Evolutionary conservation across 2,888 invertebrate genomes (phyloP), one percentile per base, ranked within the genome.

Genomic region (Lithophane socia): DNA sequence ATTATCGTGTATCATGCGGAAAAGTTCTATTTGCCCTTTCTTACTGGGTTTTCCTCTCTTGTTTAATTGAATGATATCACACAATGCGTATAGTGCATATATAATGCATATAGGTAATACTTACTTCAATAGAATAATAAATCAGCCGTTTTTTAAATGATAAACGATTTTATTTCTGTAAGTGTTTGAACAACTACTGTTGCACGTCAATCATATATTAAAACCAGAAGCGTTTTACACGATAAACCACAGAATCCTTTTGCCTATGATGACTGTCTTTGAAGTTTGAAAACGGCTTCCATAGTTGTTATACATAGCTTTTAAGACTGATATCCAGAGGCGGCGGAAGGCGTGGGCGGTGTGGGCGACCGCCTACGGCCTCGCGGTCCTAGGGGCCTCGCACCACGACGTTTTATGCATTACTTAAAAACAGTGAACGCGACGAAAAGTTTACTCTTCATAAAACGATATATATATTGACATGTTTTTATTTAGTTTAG

Each of bases 21-120:
- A 65, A 65, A 29, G 29, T 65, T 64, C 10, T 24, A 18, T 16
- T 65, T 83, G 56, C 65, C 47, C 58, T 64, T 83, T 37, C 7
- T 52, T 52, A 24, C 16, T 60, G 58, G 13, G 13, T 64, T 77
- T 77, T 71, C 58, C 58, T 77, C 64, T 70, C 8, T 61, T 10
- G 54, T 66, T 56, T 24, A 63, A 0, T 77, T 47, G 10, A 9
- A 4, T 56, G 18, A 58, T 56, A 24, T 44, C 63, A 65, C 18
- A 29, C 12, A 21, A 47, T 18, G 63, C 10, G 21, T 44, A 3
- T n/a, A n/a, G n/a, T n/a, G 0, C 8, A 0, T 7, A 42, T 7
- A 8, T 52, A 10, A n/a, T 12, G n/a, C 37, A 0, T 24, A 24
- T 16, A 16, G 16, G 8, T 37, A 37, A 58, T 58, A 58, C 13